These are phyloP conservation scores for Odontamblyopus rebecca DNA, from an alignment of 2,797 vertebrate genomes.

Conservation along the genomic window DNA sequence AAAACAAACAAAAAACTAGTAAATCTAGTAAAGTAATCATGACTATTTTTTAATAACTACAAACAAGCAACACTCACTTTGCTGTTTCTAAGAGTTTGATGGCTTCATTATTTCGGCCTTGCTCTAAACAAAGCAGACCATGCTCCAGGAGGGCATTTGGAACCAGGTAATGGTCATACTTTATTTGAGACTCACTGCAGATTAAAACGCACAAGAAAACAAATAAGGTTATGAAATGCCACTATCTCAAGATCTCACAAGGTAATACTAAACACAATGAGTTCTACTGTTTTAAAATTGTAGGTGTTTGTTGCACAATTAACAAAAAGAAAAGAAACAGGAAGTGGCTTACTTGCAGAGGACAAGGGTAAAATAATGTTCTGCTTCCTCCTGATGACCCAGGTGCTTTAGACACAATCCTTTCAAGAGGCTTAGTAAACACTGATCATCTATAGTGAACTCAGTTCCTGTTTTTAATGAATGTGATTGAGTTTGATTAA, in stretches of 20 bases:
- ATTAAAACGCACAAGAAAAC: slow-evolving; percentile 23
- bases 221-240: not conserved
- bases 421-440: slow-evolving; percentile 90
- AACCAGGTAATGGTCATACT: slow-evolving; percentile 96
- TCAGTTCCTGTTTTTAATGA: slow-evolving; percentile 80
- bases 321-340: not conserved
- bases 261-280: not conserved
- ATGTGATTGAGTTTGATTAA: slow-evolving; percentile 2
- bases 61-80: slow-evolving; percentile 81
- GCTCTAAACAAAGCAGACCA: slow-evolving; percentile 88
- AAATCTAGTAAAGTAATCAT: slow-evolving; percentile 4
- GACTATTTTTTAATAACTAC: not conserved
- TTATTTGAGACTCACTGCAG: slow-evolving; percentile 92
- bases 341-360: slow-evolving; percentile 79
- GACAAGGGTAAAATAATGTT: slow-evolving; percentile 92
- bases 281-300: not conserved
- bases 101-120: slow-evolving; percentile 85
- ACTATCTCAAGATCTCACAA: not conserved
- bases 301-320: not conserved
- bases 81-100: slow-evolving; percentile 89
- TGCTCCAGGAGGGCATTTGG: slow-evolving; percentile 95
- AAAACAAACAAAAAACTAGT: slow-evolving; percentile 33
- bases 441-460: slow-evolving; percentile 88
- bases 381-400: slow-evolving; percentile 86
- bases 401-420: slow-evolving; percentile 95